Evolutionary conservation across 2,797 vertebrate genomes (phyloP).

Genomic region (Hephaestus fuliginosus): DNA sequence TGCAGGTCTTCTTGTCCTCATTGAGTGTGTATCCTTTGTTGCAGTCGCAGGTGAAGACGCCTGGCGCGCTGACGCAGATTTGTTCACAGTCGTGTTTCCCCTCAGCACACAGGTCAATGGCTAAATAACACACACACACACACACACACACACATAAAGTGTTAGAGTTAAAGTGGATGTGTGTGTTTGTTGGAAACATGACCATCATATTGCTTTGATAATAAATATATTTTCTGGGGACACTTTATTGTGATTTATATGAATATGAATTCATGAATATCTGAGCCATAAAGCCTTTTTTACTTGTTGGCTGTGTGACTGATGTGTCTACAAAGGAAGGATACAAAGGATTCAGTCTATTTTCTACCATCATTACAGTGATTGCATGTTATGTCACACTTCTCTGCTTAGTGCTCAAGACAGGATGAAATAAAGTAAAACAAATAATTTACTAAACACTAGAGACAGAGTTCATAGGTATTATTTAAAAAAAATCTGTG

Average conservation of each 20-base stretch:
- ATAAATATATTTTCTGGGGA: background rate
- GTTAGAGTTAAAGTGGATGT: background rate
- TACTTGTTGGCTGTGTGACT: too few species aligned
- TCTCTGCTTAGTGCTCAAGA: too few species aligned
- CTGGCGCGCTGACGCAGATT: constrained; percentile 84
- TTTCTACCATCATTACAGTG: too few species aligned
- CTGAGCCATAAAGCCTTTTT: too few species aligned
- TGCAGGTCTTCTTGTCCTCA: constrained; percentile 78
- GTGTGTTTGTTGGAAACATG: constrained; percentile 12
- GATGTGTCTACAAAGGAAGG: too few species aligned
- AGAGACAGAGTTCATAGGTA: too few species aligned
- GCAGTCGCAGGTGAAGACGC: constrained; percentile 88
- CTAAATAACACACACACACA: constrained; percentile 78
- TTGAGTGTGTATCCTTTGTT: constrained; percentile 87
- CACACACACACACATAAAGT: constrained; percentile 50
- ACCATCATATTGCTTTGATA: background rate
- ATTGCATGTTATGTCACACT: too few species aligned
- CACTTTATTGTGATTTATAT: too few species aligned
- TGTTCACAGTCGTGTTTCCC: constrained; percentile 92
- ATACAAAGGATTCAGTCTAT: too few species aligned
- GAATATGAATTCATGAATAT: too few species aligned
- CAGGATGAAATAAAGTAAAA: background rate
- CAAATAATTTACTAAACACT: background rate
- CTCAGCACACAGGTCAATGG: constrained; percentile 87
- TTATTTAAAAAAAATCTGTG: background rate